Evolutionary conservation across 2,797 vertebrate species (phyloP).

Genomic region (Taeniopygia guttata): DNA sequence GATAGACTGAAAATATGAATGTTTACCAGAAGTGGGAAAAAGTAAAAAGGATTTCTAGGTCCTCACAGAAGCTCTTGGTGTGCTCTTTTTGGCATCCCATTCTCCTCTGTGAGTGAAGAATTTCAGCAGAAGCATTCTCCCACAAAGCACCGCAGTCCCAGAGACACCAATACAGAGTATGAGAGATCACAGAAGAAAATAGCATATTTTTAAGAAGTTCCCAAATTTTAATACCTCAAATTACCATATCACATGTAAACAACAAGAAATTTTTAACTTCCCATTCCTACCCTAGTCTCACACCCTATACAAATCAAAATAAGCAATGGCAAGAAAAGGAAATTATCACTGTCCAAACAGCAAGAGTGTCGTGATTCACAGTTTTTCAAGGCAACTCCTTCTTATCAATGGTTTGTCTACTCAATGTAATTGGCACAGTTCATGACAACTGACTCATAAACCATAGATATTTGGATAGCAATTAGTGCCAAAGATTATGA

Average conservation of each 20-base stretch:
- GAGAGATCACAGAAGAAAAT: background rate
- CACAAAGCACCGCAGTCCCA: background rate
- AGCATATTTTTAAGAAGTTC: background rate
- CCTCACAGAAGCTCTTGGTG: background rate
- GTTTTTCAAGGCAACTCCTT: background rate
- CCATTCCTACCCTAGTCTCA: background rate
- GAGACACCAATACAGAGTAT: fast-evolving
- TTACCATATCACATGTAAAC: background rate
- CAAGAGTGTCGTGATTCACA: background rate
- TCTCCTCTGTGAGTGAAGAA: background rate
- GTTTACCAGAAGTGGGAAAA: background rate
- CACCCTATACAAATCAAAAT: background rate
- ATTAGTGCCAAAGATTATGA: background rate
- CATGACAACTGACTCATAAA: background rate
- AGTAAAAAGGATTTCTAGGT: background rate
- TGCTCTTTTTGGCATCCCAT: background rate
- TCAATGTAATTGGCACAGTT: fast-evolving
- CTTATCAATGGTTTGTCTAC: background rate
- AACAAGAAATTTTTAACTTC: background rate
- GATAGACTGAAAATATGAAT: background rate
- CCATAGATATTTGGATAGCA: background rate
- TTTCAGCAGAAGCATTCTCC: background rate
- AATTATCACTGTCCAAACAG: background rate
- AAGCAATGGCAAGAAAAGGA: background rate
- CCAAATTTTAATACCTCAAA: background rate